Conservation (phyloP, 2,797 vertebrate species). For the Xiphorhynchus erythropygius region DNA sequence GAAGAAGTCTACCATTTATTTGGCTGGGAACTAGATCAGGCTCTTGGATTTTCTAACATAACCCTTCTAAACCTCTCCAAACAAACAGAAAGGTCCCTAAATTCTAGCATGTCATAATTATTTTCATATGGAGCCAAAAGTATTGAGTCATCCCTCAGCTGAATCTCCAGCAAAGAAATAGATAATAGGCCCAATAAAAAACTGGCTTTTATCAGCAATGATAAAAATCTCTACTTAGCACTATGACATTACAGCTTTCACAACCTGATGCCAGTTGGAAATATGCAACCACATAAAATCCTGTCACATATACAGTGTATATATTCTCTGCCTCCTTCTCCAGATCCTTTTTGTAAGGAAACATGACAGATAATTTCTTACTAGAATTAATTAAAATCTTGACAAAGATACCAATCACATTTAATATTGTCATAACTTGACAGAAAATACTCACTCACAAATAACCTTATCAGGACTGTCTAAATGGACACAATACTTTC, state of each 20-base stretch:
- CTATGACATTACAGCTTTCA: not conserved
- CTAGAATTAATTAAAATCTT: not conserved
- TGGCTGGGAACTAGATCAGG: not conserved
- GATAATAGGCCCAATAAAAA: not conserved
- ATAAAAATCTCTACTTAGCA: not conserved
- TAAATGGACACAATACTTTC: not conserved
- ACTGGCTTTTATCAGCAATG: not conserved
- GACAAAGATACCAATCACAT: not conserved
- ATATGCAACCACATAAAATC: not conserved
- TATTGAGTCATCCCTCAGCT: not conserved
- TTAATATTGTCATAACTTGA: not conserved
- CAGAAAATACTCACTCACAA: not conserved
- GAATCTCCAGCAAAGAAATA: not conserved
- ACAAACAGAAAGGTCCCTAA: not conserved
- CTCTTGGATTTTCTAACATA: not conserved
- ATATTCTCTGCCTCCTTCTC: not conserved
- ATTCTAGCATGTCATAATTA: not conserved
- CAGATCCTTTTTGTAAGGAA: not conserved
- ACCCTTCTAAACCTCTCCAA: not conserved
- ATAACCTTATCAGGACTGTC: not conserved
- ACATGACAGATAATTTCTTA: not conserved
- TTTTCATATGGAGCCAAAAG: not conserved
- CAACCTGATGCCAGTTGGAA: not conserved
- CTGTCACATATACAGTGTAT: not conserved
- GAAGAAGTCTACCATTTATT: not conserved